Base-by-base conservation (phyloP, 2,888 invertebrate genomes). In the Melieria picta region DNA sequence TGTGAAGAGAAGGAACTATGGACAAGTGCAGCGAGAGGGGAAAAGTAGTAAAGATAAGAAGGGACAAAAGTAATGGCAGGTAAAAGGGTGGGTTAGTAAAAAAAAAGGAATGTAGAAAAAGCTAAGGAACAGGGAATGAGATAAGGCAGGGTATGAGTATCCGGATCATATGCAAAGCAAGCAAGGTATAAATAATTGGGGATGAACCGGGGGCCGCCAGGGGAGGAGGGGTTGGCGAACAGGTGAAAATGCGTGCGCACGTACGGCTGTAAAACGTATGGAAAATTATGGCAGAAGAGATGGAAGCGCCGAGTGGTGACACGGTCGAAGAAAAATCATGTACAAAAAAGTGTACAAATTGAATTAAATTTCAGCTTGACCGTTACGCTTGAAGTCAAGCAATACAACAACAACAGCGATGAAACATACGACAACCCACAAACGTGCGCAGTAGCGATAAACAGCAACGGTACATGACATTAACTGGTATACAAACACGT, bases 301-400 rank as follows among this genome's bases (percentile, higher is more conserved):
- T 30, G 30, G 1, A 30, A 30, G 30, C 30, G 2, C 30, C 30
- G 3, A 30, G 2, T 30, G 30, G 30, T 30, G 30, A 45, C 5
- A 62, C 11, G 46, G 16, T 9, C 43, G 45, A 50, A 16, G 30
- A 63, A 64, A 50, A 16, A 1, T 30, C 3, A 64, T 7, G 13
- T 7, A 47, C 4, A 10, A 7, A 68, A 69, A 72, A 66, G 61
- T 72, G 48, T 68, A 72, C 60, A 76, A 74, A 76, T 72, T 75
- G 68, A 76, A 75, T 74, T 75, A 71, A 72, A 76, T 74, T 69
- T 76, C 68, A 13, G 67, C 64, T 68, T 75, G 76, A 72, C 71
- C 72, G 74, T 69, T 64, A 7, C 5, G 30, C 30, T 16, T 42
- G 0, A 58, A 43, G 58, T 58, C 42, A 58, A 58, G 30, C 42